Percentiles rank a stretch among this genome's conserved stretches.
Conservation (phyloP, 2,888 invertebrate species). For the Dynastes grantii region DNA sequence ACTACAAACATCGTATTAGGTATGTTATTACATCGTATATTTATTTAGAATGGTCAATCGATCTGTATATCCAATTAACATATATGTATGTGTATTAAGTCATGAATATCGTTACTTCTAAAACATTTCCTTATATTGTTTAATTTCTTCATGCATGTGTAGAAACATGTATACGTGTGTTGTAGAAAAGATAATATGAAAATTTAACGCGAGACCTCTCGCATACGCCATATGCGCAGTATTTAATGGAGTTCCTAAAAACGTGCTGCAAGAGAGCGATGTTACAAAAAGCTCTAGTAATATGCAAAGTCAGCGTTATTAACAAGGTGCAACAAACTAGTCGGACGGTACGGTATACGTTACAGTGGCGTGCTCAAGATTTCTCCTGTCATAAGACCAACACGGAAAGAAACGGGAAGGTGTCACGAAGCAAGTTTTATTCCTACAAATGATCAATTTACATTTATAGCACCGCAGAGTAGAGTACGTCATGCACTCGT, state of each 20-base stretch:
- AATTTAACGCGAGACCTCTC: constrained; percentile 64
- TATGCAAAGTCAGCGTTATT: constrained; percentile 70
- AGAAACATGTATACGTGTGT: neutral
- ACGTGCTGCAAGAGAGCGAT: constrained; percentile 62
- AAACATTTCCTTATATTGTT: no score
- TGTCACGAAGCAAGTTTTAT: constrained; percentile 30
- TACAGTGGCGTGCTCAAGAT: constrained; percentile 59
- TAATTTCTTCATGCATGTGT: no score
- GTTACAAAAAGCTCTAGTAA: constrained; percentile 65
- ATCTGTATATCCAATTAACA: no score
- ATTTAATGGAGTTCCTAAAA: constrained; percentile 67
- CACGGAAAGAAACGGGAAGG: constrained; percentile 4
- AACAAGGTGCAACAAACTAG: constrained; percentile 70
- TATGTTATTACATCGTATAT: no score
- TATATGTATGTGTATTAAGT: no score
- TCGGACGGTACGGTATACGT: constrained; percentile 55
- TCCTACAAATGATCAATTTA: constrained; percentile 17
- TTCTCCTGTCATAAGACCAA: constrained; percentile 24
- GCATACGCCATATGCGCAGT: constrained; percentile 66
- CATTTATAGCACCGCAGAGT: neutral
- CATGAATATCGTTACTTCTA: no score
- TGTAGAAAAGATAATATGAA: constrained; percentile 62
- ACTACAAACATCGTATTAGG: no score
- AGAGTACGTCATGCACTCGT: neutral
- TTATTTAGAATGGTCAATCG: no score